Evolutionary conservation across 2,113 vertebrate species (phyloP).

Genomic region (Atlantisia rogersi): DNA sequence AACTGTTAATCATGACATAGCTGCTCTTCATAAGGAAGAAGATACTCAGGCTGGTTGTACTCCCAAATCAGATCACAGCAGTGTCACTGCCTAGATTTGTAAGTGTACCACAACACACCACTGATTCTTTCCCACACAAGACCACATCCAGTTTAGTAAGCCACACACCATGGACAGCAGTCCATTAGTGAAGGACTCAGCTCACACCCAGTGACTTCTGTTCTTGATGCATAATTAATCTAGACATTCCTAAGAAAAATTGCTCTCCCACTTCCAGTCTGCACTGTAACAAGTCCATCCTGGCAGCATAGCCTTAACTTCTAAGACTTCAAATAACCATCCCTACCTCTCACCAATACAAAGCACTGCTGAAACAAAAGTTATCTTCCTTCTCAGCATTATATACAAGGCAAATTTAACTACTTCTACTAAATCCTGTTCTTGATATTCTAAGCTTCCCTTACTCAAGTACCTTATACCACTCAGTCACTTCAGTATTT

Average conservation of each 20-base stretch:
- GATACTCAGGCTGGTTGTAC: background rate
- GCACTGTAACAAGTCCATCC: background rate
- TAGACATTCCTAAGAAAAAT: background rate
- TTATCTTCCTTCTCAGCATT: background rate
- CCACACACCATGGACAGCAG: background rate
- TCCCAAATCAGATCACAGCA: background rate
- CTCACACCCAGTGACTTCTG: background rate
- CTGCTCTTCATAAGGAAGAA: background rate
- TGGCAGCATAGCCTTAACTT: background rate
- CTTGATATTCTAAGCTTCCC: background rate
- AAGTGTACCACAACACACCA: background rate
- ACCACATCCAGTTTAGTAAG: background rate
- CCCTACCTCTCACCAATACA: background rate
- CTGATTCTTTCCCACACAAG: background rate
- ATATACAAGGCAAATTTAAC: background rate
- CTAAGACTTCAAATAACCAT: background rate
- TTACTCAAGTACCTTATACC: background rate
- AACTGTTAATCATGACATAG: background rate
- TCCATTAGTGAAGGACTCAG: background rate
- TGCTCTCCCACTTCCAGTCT: background rate
- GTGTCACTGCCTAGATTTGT: background rate
- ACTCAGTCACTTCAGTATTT: background rate
- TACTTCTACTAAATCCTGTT: background rate
- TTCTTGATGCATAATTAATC: background rate
- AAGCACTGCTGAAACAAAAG: background rate